Evolutionary conservation across 2,113 vertebrate genomes (phyloP), one percentile per base, ranked within the genome.

Genomic region (Prunella fulvescens): DNA sequence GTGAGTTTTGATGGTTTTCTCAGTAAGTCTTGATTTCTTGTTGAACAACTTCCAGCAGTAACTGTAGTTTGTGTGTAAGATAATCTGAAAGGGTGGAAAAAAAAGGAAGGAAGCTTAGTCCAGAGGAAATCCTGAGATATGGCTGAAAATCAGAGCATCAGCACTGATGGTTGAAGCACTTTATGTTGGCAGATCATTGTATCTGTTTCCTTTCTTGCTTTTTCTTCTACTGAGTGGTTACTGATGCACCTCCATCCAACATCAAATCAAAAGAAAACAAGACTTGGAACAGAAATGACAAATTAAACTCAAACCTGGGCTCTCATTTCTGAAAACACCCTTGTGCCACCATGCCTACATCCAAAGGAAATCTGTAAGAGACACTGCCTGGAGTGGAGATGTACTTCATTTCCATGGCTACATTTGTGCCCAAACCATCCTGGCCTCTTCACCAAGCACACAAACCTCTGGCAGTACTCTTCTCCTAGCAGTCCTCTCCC

Each of bases 11-110:
- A n/a, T 70, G 37, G 25, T 60, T 88, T 81, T 80, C 53, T 97
- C 88, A 98, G 53, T 97, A 98, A 35, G 97, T 98, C 87, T 95
- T 96, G 87, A 97, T 95, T 92, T 98, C 98, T 88, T 98, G 97
- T 90, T 95, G 95, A 29, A 98, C 95, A 64, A 98, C 97, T 93
- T 98, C 96, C 94, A 98, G 91, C 64, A 98, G 93, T 58, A 98
- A 86, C 93, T 98, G 98, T 50, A 98, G 88, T 78, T 97, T 97
- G 85, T 94, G 40, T 12, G 97, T 98, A 66, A 98, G 81, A 65
- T 77, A 91, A 96, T 97, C 98, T 98, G 94, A 62, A 97, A 91
- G 31, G 42, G 20, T 28, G n/a, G 25, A 1, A 40, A 51, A 51
- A 47, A 45, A 73, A 77, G 29, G n/a, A 62, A 83, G n/a, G 48